Evolutionary conservation across 2,797 vertebrate species (phyloP).

Genomic region (Rhynchotus rufescens): DNA sequence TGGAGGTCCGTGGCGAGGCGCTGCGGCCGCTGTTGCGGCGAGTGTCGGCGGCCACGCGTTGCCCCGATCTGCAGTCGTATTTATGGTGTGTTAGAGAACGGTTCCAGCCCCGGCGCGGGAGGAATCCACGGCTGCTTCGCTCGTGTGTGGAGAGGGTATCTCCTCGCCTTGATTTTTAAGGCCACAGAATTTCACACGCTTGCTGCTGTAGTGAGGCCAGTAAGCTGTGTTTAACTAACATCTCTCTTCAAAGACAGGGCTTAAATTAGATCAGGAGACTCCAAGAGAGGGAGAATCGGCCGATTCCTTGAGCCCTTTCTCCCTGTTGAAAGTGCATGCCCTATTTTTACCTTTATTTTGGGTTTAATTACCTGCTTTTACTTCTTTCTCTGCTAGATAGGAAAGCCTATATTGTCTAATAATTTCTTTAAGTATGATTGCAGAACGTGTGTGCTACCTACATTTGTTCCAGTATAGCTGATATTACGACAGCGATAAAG

Average conservation of each 20-base stretch:
- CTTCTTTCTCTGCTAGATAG: background rate
- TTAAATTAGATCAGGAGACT: background rate
- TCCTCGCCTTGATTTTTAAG: background rate
- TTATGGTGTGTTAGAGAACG: background rate
- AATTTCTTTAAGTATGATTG: rapidly evolving
- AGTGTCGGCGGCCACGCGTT: background rate
- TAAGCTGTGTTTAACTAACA: background rate
- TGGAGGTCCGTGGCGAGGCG: constrained; percentile 17
- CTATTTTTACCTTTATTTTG: background rate
- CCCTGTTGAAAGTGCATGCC: background rate
- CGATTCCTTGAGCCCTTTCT: background rate
- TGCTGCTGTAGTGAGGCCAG: rapidly evolving
- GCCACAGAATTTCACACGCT: background rate
- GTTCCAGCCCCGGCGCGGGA: background rate
- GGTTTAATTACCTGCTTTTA: background rate
- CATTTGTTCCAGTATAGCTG: rapidly evolving
- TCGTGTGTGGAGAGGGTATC: background rate
- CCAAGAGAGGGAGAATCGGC: background rate
- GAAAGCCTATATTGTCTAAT: rapidly evolving
- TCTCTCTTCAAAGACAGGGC: rapidly evolving
- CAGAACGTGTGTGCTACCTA: background rate
- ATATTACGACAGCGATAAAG: background rate
- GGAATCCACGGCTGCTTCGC: background rate
- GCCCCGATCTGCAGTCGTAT: background rate
- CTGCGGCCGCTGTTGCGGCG: background rate